phyloP scores from a whole-genome alignment of 1,140 invertebrate species.

The Cryptotermes secundus region DNA sequence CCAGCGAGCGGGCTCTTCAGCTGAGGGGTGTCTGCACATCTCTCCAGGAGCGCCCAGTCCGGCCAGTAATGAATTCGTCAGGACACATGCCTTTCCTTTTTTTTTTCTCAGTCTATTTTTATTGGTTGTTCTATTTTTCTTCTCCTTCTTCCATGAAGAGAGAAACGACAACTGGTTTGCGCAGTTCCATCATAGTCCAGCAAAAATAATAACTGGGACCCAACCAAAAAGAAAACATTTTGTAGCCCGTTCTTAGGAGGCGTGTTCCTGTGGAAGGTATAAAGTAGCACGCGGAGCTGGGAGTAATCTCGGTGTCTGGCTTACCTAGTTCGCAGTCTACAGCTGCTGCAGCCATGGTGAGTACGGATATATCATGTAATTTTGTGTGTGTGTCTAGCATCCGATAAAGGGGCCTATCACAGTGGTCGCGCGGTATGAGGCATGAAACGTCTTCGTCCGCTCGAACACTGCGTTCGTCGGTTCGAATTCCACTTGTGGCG shows the following conservation, averaged over 20 bases:
- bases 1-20: too few species aligned
- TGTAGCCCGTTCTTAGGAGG: not conserved
- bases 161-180: too few species aligned
- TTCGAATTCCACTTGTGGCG: too few species aligned
- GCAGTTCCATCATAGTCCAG: not conserved
- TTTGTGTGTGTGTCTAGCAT: too few species aligned
- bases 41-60: not conserved
- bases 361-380: not conserved
- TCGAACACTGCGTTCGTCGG: too few species aligned
- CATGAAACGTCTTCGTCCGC: too few species aligned
- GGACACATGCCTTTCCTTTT: not conserved
- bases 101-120: not conserved
- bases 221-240: not conserved
- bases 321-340: not conserved
- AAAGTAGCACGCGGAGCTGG: not conserved
- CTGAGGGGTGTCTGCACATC: too few species aligned
- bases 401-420: too few species aligned
- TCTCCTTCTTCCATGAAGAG: not conserved
- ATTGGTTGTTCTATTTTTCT: constrained; percentile 1
- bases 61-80: not conserved
- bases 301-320: not conserved
- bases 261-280: not conserved
- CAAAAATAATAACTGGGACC: constrained; percentile 5
- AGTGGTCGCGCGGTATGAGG: too few species aligned
- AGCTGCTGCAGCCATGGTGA: not conserved